Conservation (phyloP, 2,113 vertebrate species). For the Callorhinus ursinus region DNA sequence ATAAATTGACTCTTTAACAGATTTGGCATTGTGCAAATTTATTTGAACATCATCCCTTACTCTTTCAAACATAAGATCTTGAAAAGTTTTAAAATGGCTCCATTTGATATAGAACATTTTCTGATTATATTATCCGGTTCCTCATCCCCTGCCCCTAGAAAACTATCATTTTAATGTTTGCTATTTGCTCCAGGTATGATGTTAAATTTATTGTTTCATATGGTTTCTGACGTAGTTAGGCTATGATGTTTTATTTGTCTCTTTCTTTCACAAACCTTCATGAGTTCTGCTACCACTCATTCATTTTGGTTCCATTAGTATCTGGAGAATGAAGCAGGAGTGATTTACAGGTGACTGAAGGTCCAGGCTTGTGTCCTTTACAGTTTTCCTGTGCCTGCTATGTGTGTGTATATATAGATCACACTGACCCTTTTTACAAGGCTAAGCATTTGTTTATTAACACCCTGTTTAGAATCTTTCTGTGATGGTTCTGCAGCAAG, state of each 20-base stretch:
- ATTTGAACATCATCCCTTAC: neutral
- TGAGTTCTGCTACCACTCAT: neutral
- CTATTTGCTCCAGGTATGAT: neutral
- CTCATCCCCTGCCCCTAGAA: neutral
- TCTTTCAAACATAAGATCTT: neutral
- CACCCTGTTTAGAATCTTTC: neutral
- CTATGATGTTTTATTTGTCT: neutral
- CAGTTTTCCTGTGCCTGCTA: neutral
- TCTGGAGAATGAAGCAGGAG: conserved; percentile 8
- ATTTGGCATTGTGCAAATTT: neutral
- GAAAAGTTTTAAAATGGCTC: neutral
- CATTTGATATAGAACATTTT: neutral
- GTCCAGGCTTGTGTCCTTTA: neutral
- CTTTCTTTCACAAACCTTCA: neutral
- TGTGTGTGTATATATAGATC: neutral
- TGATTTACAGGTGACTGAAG: conserved; percentile 28
- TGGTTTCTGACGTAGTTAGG: neutral
- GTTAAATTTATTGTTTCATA: conserved; percentile 16
- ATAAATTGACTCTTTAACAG: neutral
- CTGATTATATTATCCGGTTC: neutral
- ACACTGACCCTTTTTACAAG: conserved; percentile 46
- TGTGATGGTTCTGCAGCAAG: neutral
- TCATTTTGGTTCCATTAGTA: neutral
- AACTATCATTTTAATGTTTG: neutral
- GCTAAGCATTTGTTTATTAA: conserved; percentile 60